Conservation (phyloP, 1,140 invertebrate genomes). For the Drosophila repletoides region DNA sequence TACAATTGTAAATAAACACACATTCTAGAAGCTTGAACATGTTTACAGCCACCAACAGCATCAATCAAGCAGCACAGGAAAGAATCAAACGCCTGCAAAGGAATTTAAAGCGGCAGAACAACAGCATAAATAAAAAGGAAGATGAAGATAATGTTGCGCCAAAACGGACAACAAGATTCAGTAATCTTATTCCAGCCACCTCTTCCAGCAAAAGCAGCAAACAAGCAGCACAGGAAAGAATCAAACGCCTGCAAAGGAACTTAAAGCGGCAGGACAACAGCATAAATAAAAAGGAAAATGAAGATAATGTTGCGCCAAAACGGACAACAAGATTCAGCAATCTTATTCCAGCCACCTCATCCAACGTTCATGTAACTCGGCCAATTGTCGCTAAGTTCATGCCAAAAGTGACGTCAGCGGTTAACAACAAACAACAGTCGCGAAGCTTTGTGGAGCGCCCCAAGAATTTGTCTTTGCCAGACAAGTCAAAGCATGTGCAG, state of each 20-base stretch:
- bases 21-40: too few species aligned
- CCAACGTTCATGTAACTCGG: too few species aligned
- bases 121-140: conserved; percentile 11
- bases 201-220: neutral
- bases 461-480: too few species aligned
- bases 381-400: too few species aligned
- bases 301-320: neutral
- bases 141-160: neutral
- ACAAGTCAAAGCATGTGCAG: too few species aligned
- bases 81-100: conserved; percentile 66
- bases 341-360: too few species aligned
- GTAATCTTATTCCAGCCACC: too few species aligned
- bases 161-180: neutral
- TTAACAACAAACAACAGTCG: too few species aligned
- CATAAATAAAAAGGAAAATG: conserved; percentile 12
- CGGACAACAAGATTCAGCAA: neutral
- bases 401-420: too few species aligned
- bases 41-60: neutral
- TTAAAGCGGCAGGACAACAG: conserved; percentile 30
- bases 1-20: too few species aligned
- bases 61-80: conserved; percentile 56
- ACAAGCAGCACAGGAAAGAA: conserved; percentile 63
- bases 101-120: conserved; percentile 31
- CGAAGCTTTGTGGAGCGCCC: too few species aligned
- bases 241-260: conserved; percentile 59